These are phyloP conservation scores for Oxycera nigricornis DNA, from an alignment of 2,888 invertebrate species.

Conservation along the genomic window DNA sequence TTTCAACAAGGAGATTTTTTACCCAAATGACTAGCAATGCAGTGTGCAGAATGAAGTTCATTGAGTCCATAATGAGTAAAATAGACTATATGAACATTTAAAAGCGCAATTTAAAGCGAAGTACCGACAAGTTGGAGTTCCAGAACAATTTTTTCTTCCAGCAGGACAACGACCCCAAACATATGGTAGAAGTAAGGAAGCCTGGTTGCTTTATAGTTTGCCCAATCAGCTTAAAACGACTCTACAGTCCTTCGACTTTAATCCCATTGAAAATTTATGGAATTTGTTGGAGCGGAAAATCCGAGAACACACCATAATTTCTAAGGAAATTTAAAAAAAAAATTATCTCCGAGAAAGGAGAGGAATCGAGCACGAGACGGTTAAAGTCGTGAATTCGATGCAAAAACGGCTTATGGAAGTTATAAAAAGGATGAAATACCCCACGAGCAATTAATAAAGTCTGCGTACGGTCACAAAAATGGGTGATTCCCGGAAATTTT, in stretches of 20 bases:
- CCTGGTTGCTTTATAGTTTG: neutral
- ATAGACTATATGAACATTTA: neutral
- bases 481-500: too few relatives aligned
- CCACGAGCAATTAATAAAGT: too few relatives aligned
- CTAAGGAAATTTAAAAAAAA: neutral
- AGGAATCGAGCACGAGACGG: neutral
- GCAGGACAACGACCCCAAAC: too few relatives aligned
- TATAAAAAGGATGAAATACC: too few relatives aligned
- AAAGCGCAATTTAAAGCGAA: neutral
- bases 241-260: neutral
- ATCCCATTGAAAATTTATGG: neutral
- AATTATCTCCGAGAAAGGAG: neutral
- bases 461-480: too few relatives aligned
- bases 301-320: too few relatives aligned
- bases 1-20: too few relatives aligned
- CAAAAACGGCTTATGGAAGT: too few relatives aligned
- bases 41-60: neutral
- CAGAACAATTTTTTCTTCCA: neutral
- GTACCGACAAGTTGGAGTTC: neutral
- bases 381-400: neutral
- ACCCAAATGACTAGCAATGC: neutral
- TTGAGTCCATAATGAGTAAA: neutral
- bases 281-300: too few relatives aligned
- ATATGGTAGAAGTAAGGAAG: neutral
- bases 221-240: too few relatives aligned